Evolutionary conservation across 2,113 vertebrate genomes (phyloP), one percentile per base, ranked within the genome.

Genomic region (Zootoca vivipara): DNA sequence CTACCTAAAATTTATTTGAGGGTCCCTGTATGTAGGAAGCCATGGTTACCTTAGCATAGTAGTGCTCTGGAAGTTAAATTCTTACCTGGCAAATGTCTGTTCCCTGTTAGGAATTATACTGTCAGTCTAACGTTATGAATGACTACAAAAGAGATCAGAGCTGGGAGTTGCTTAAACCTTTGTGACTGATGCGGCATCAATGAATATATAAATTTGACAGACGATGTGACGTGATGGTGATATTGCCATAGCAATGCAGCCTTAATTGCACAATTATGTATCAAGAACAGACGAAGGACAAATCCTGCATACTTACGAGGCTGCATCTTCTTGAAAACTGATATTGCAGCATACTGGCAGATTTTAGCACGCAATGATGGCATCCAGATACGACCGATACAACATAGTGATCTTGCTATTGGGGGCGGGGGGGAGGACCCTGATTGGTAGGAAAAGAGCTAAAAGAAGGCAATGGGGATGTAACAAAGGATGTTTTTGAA

Each of bases 61-160:
- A 73, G 42, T 83, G 20, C 86, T 42, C 65, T 85, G 65, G 82
- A 90, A 85, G 85, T 85, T 90, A 89, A 93, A 87, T 81, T 28
- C 24, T 92, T 62, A 74, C 0, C 0, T 75, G 85, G 16, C n/a
- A 70, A 84, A 88, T 70, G 52, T 82, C 24, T 35, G 5, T 30
- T 82, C 81, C 1, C 0, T 84, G 46, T 87, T 52, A 65, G 73
- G 22, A 90, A 83, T 90, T 90, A 8, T 52, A 58, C 42, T 82
- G 79, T 83, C 70, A 82, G 79, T 46, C 24, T 64, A 46, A 73
- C 84, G 80, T 89, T 58, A 90, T 64, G 42, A 58, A 86, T 89
- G 64, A 85, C 2, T 4, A 13, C 42, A 83, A 86, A 74, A 18
- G 78, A 26, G 35, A 86, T 26, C 0, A 0, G 78, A 74, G 1